phyloP scores from a whole-genome alignment of 92 coral and sea anemone species.

The Chrysogorgia sp. region DNA sequence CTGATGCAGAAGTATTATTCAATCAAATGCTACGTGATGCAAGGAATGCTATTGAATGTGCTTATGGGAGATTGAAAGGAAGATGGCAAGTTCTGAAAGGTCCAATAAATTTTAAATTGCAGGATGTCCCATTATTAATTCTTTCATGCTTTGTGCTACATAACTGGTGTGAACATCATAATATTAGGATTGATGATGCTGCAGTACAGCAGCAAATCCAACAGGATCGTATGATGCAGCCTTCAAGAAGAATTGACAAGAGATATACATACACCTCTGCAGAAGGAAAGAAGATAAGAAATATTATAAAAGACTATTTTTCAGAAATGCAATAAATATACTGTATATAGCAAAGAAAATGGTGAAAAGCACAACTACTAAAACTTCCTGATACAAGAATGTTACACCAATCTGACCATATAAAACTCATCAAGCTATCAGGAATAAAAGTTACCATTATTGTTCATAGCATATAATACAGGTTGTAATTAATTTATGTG shows the following conservation, averaged over 20 bases:
- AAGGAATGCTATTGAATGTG: constrained; percentile 49
- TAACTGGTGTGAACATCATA: constrained; percentile 49
- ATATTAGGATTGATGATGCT: constrained; percentile 27
- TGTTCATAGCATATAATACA: too few relatives aligned
- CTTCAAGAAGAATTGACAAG: constrained; percentile 35
- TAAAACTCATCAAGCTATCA: too few relatives aligned
- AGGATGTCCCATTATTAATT: constrained; percentile 35
- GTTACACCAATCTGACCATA: too few relatives aligned
- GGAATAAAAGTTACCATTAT: too few relatives aligned
- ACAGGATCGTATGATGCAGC: background rate
- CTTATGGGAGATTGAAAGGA: constrained; percentile 52
- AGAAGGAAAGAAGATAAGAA: constrained; percentile 31
- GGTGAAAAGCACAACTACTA: too few relatives aligned
- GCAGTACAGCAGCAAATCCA: constrained; percentile 4
- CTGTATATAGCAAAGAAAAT: too few relatives aligned
- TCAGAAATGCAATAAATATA: too few relatives aligned
- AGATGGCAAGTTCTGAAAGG: constrained; percentile 44
- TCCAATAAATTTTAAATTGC: constrained; percentile 30
- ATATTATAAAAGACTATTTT: constrained; percentile 38
- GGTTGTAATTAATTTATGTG: too few relatives aligned
- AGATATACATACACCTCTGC: constrained; percentile 31
- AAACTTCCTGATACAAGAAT: too few relatives aligned
- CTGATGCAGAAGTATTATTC: constrained; percentile 52
- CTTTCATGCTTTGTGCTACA: constrained; percentile 47
- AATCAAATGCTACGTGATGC: constrained; percentile 48